These are phyloP conservation scores for Merops nubicus DNA, from an alignment of 2,113 vertebrate genomes.

Conservation along the genomic window DNA sequence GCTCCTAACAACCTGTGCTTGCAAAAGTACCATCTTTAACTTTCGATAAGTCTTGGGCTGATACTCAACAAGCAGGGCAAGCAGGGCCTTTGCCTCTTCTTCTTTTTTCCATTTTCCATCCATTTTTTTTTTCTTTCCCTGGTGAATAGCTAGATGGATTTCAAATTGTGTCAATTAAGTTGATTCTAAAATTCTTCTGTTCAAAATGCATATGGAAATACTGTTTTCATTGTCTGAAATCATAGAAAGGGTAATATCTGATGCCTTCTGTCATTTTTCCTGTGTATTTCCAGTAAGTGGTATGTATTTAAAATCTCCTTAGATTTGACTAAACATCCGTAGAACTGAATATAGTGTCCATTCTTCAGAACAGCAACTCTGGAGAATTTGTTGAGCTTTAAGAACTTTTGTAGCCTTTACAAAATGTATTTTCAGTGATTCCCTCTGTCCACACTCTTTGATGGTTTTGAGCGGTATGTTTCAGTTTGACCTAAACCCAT, in stretches of 20 bases:
- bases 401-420: neutral
- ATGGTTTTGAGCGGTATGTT: neutral
- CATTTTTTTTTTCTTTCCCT: accelerated
- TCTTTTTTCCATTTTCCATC: no score
- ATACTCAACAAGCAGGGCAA: neutral
- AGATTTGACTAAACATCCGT: neutral
- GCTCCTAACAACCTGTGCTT: neutral
- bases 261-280: neutral
- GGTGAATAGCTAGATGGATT: neutral
- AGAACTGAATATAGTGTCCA: neutral
- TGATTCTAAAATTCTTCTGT: neutral
- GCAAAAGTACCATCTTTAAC: neutral
- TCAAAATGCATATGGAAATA: neutral
- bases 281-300: neutral
- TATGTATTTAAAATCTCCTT: neutral
- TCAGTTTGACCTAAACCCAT: neutral
- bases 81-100: no score
- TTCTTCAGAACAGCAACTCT: neutral
- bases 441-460: neutral
- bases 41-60: neutral
- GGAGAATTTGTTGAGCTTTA: neutral
- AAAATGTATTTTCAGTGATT: neutral
- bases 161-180: neutral
- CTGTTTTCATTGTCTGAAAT: neutral
- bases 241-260: neutral